phyloP scores from a whole-genome alignment of 2,888 invertebrate species.

The Hedya salicella region DNA sequence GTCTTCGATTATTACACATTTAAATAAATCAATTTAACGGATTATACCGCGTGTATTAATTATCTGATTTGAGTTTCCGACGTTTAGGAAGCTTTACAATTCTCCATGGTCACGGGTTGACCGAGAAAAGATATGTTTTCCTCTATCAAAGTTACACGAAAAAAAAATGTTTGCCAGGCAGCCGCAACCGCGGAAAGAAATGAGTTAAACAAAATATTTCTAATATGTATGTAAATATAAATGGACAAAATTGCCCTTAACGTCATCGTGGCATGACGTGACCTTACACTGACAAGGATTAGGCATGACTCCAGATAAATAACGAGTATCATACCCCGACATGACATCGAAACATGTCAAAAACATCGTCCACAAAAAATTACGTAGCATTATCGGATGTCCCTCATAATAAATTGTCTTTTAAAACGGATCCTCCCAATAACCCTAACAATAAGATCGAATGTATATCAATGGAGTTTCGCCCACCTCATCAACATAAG shows the following conservation, averaged over 20 bases:
- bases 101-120: no score
- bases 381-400: conserved; percentile 73
- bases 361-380: conserved; percentile 58
- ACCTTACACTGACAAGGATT: conserved; percentile 45
- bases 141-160: no score
- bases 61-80: no score
- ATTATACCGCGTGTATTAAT: no score
- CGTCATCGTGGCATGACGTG: conserved; percentile 45
- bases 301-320: conserved; percentile 49
- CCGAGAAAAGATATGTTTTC: no score
- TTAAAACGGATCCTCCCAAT: conserved; percentile 74
- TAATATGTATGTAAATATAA: no score
- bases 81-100: no score
- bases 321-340: conserved; percentile 53
- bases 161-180: no score
- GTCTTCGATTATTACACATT: no score
- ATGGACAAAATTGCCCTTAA: conserved; percentile 19
- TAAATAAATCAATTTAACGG: no score
- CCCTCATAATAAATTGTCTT: conserved; percentile 77
- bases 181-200: no score
- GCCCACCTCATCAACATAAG: conserved; percentile 83
- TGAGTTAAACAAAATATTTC: no score
- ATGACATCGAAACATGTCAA: conserved; percentile 54
- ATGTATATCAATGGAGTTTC: conserved; percentile 81
- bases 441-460: conserved; percentile 78